Conservation (phyloP, 2,113 vertebrate genomes). For the Deroptyus accipitrinus region DNA sequence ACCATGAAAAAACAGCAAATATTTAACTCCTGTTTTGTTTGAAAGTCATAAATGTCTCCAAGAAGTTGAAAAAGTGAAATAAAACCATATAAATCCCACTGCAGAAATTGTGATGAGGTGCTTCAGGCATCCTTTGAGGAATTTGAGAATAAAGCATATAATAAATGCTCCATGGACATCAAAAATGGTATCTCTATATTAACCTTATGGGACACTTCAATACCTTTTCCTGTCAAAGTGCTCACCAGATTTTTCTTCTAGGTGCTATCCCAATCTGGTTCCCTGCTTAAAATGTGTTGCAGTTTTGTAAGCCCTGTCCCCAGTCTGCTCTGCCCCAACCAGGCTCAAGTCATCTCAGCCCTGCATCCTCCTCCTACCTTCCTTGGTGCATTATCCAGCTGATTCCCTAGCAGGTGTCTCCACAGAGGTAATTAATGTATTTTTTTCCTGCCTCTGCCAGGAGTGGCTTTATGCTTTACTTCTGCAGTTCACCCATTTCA, state of each 20-base stretch:
- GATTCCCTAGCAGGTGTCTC: background rate
- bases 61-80: background rate
- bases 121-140: background rate
- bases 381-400: background rate
- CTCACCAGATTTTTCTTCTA: background rate
- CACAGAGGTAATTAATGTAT: background rate
- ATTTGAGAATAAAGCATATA: background rate
- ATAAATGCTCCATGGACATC: background rate
- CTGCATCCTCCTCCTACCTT: accelerated
- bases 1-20: background rate
- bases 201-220: background rate
- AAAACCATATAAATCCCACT: background rate
- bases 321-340: background rate
- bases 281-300: background rate
- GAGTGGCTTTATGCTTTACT: background rate
- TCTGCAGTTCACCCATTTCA: background rate
- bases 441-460: background rate
- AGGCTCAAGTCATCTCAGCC: background rate
- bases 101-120: background rate
- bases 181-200: background rate
- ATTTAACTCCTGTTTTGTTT: background rate
- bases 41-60: background rate
- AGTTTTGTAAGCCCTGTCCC: background rate
- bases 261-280: accelerated
- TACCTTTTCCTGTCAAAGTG: background rate